Evolutionary conservation across 1,140 invertebrate species (phyloP).

Genomic region (Danaus melanippus): DNA sequence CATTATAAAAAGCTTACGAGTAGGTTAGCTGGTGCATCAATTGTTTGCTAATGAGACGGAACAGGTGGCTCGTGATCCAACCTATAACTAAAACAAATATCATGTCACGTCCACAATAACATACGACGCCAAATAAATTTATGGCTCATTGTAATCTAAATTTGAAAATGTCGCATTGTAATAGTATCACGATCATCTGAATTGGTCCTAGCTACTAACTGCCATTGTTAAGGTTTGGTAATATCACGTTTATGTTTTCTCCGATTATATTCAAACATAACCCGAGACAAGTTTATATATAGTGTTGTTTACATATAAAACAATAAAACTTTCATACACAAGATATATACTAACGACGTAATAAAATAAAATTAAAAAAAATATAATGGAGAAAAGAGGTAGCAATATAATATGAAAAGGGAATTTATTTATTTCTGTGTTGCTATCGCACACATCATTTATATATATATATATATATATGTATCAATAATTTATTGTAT

Average conservation of each 20-base stretch:
- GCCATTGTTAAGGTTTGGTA: conserved; percentile 10
- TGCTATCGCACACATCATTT: conserved; percentile 10
- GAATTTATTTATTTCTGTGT: too few species aligned
- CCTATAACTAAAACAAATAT: conserved; percentile 45
- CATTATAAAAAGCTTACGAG: too few species aligned
- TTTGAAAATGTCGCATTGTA: conserved; percentile 19
- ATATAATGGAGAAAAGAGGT: too few species aligned
- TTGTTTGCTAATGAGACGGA: conserved; percentile 64
- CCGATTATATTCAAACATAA: conserved; percentile 7
- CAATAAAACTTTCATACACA: too few species aligned
- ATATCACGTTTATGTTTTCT: conserved; percentile 13
- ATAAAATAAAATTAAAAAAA: too few species aligned
- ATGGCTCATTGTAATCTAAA: conserved; percentile 26
- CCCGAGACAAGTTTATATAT: too few species aligned
- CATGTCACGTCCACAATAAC: conserved; percentile 39
- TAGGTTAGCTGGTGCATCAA: conserved; percentile 18
- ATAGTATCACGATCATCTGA: conserved; percentile 18
- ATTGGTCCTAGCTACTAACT: conserved; percentile 15
- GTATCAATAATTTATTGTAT: conserved; percentile 18
- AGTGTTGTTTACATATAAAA: too few species aligned
- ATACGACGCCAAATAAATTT: conserved; percentile 28
- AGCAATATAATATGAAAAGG: too few species aligned
- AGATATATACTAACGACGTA: too few species aligned
- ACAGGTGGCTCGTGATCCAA: conserved; percentile 44
- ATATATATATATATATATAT: conserved; percentile 23